These are phyloP conservation scores for Coelopa frigida DNA, from an alignment of 1,140 invertebrate genomes.

Conservation along the genomic window DNA sequence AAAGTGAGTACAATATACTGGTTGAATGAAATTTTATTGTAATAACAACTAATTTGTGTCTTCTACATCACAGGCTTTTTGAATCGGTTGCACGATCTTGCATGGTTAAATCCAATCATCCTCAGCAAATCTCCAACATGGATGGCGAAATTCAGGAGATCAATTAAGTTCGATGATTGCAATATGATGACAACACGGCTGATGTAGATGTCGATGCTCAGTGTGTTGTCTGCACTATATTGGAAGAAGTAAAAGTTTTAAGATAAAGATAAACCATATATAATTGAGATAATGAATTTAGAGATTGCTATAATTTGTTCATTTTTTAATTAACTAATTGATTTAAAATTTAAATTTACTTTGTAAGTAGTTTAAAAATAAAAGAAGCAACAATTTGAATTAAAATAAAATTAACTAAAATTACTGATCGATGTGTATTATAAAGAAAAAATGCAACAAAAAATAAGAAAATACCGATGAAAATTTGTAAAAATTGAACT, in stretches of 20 bases:
- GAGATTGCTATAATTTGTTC: no score
- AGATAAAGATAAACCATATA: constrained; percentile 14
- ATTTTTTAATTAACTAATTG: constrained; percentile 12
- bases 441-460: constrained; percentile 12
- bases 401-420: constrained; percentile 12
- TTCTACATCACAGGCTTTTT: constrained; percentile 63
- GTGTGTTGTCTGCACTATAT: not conserved
- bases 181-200: not conserved
- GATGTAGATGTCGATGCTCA: not conserved
- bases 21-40: not conserved
- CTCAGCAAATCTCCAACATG: constrained; percentile 33
- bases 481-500: constrained; percentile 10
- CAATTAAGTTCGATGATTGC: constrained; percentile 9
- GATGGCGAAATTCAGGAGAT: constrained; percentile 37
- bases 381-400: constrained; percentile 7
- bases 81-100: constrained; percentile 91
- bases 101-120: constrained; percentile 65
- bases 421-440: constrained; percentile 16
- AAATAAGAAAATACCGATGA: constrained; percentile 8
- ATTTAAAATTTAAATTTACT: constrained; percentile 20
- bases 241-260: constrained; percentile 8
- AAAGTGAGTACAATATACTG: constrained; percentile 62
- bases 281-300: no score
- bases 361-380: constrained; percentile 16
- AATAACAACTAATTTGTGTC: not conserved